Conservation (phyloP, 2,888 invertebrate genomes). For the Oscheius sp. region DNA sequence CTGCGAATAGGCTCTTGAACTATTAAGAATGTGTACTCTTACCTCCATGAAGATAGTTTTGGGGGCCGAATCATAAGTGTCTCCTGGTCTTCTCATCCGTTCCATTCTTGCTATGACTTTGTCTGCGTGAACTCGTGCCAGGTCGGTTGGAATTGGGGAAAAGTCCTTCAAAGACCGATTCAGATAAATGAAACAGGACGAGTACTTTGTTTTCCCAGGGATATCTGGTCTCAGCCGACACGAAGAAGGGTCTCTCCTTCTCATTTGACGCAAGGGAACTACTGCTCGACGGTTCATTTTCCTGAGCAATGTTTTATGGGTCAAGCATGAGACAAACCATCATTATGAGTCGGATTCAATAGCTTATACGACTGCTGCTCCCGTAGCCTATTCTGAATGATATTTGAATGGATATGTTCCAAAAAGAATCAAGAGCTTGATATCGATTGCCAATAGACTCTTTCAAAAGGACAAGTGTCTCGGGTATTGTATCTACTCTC, state of each 20-base stretch:
- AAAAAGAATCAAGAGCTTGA: neutral
- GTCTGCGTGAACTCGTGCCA: conserved; percentile 29
- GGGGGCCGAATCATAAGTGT: conserved; percentile 23
- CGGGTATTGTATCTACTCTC: no score
- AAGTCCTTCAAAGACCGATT: neutral
- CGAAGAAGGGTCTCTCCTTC: conserved; percentile 17
- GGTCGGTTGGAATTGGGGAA: conserved; percentile 10
- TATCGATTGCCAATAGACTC: neutral
- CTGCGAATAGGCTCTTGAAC: neutral
- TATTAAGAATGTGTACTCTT: neutral
- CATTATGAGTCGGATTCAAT: neutral
- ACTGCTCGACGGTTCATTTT: conserved; percentile 21
- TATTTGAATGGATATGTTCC: neutral
- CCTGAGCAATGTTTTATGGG: neutral
- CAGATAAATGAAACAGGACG: neutral
- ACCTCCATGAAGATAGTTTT: conserved; percentile 20
- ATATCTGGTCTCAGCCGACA: conserved; percentile 10
- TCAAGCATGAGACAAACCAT: neutral
- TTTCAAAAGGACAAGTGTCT: no score
- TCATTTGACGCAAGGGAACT: neutral
- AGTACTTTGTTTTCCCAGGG: conserved; percentile 22
- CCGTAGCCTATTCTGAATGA: no score
- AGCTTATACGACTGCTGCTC: neutral
- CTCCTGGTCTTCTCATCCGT: conserved; percentile 30
- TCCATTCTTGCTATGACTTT: conserved; percentile 31